Evolutionary conservation across 2,797 vertebrate genomes (phyloP).

Genomic region (Gymnoscopelus braueri): DNA sequence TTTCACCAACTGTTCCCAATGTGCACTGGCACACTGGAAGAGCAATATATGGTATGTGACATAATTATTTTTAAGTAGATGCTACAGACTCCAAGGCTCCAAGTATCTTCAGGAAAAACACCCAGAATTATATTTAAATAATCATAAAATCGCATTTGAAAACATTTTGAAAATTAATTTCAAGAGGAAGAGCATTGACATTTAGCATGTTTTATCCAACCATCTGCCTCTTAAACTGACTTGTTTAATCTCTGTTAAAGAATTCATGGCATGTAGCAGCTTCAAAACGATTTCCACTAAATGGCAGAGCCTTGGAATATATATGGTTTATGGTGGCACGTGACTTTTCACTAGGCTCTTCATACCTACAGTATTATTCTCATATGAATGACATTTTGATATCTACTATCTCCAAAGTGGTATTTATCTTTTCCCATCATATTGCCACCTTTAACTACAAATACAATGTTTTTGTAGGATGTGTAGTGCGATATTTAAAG

Average conservation of each 20-base stretch:
- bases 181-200: conserved; percentile 51
- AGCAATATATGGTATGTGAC: conserved; percentile 25
- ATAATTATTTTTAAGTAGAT: conserved; percentile 21
- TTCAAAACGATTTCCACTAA: conserved; percentile 46
- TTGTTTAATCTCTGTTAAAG: conserved; percentile 23
- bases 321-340: conserved; percentile 29
- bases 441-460: conserved; percentile 49
- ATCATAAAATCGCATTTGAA: conserved; percentile 16
- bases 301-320: conserved; percentile 46
- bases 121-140: conserved; percentile 36
- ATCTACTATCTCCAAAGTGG: conserved; percentile 35
- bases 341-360: conserved; percentile 42
- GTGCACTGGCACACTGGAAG: conserved; percentile 18
- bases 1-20: conserved; percentile 14
- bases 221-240: conserved; percentile 44
- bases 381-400: conserved; percentile 61
- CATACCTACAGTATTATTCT: conserved; percentile 36
- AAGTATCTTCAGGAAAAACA: conserved; percentile 21
- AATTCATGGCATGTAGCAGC: conserved; percentile 18
- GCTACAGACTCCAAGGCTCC: conserved; percentile 27
- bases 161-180: conserved; percentile 40
- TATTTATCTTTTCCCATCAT: conserved; percentile 22
- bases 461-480: background rate
- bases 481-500: conserved; percentile 13
- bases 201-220: conserved; percentile 59